Evolutionary conservation across 2,888 invertebrate species (phyloP).

Genomic region (Ornithoptera priamus): DNA sequence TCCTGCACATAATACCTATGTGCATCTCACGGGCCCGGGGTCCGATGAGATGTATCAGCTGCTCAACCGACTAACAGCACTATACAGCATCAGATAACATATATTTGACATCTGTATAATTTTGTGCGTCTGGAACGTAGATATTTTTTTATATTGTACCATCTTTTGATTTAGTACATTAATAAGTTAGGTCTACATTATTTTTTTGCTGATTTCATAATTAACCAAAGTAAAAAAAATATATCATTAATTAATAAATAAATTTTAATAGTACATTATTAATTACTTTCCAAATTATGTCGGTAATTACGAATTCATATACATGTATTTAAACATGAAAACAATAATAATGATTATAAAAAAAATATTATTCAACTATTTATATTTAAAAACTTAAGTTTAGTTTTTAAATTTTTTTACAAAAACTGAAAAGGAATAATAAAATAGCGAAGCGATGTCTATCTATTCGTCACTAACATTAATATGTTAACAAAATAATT

Average conservation of each 20-base stretch:
- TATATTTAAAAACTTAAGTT: background rate
- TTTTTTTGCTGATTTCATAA: conserved; percentile 10
- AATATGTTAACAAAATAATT: no score
- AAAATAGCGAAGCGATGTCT: no score
- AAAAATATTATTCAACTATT: background rate
- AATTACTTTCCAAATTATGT: background rate
- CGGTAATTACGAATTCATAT: background rate
- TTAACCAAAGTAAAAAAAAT: conserved; percentile 8
- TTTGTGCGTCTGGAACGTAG: conserved; percentile 13
- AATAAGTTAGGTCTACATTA: conserved; percentile 4
- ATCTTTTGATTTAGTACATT: background rate
- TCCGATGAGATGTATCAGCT: no score
- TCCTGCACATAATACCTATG: conserved; percentile 37
- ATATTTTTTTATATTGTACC: conserved; percentile 16
- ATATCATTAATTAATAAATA: conserved; percentile 16
- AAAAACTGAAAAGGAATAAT: background rate
- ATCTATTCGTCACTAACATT: no score
- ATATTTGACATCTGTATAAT: conserved; percentile 1
- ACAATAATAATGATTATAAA: background rate
- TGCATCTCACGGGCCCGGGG: no score
- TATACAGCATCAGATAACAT: no score
- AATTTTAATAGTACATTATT: conserved; percentile 11
- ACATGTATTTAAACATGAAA: background rate
- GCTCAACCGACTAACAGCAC: no score
- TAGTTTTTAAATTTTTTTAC: background rate